These are phyloP conservation scores for Rhinophrynus dorsalis DNA, from an alignment of 2,797 vertebrate species.

Conservation along the genomic window DNA sequence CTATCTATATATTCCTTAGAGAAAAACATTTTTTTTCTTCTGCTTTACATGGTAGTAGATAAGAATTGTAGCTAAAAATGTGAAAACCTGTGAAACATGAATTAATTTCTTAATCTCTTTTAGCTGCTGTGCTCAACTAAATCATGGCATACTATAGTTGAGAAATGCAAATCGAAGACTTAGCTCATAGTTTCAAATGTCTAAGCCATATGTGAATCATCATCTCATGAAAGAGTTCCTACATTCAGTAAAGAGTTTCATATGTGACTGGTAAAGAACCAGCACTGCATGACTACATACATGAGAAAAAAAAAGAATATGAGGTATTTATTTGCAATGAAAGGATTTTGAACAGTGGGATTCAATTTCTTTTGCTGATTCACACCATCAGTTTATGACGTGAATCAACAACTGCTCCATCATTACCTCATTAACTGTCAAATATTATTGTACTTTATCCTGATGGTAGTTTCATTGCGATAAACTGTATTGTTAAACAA, in stretches of 20 bases:
- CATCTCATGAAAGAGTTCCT: conserved; percentile 15
- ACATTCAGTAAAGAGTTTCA: conserved; percentile 15
- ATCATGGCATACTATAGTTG: no score
- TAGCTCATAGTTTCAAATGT: conserved; percentile 39
- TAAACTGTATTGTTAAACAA: no score
- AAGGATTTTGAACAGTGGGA: conserved; percentile 5
- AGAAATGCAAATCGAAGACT: conserved; percentile 12
- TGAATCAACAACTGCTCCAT: background rate
- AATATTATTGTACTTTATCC: background rate
- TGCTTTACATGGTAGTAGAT: no score
- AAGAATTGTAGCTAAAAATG: no score
- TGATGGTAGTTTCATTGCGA: no score
- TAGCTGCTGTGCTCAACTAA: no score
- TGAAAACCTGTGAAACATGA: no score
- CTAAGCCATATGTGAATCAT: conserved; percentile 27
- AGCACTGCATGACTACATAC: conserved; percentile 7
- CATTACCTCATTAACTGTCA: background rate
- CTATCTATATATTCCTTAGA: no score
- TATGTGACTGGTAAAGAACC: conserved; percentile 2
- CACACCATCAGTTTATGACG: conserved; percentile 7
- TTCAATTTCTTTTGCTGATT: conserved; percentile 14
- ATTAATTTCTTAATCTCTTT: no score
- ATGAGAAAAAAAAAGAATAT: conserved; percentile 25
- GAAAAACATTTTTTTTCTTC: conserved; percentile 59
- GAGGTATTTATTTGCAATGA: conserved; percentile 16